Base-by-base conservation (phyloP, 2,888 invertebrate genomes). In the Pandemis cinnamomeana region DNA sequence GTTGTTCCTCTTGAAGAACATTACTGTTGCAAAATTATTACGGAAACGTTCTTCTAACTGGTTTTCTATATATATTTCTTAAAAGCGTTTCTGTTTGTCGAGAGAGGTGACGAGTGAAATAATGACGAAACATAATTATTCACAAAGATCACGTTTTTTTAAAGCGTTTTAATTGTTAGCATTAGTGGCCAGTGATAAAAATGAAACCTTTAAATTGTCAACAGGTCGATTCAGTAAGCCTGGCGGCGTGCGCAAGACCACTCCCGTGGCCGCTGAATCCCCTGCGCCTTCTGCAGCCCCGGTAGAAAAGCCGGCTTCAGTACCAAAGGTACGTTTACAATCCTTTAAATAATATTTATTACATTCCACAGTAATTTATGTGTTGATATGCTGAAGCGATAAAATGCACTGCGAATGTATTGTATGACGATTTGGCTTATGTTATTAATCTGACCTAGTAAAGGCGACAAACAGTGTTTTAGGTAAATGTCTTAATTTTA, bases 221-320 rank as follows among this genome's bases (percentile, higher is more conserved):
- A 44, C 89, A 93, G 95, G 95, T 83, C 94, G 94, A 13, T 93
- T 92, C 80, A 86, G 88, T 76, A 92, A 95, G 82, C 92, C 95
- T 4, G 83, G 86, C 66, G 89, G 87, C 36, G 87, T 82, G 10
- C 87, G 89, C 53, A 88, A 88, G 79, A 90, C 92, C 4, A 88
- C 91, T 7, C 91, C 94, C 62, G 84, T 91, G 11, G 88, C 91
- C 77, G 89, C 87, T 60, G 84, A 82, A n/a, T 72, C 81, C 2
- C 77, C 86, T 51, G 80, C 87, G 6, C 80, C 87, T 41, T 82
- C 86, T 20, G 72, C 85, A 6, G 76, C 84, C 6, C 78, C 86
- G 36, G 82, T 78, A 42, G 92, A 93, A 60, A 91, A 92, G 80
- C 83, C 92, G 36, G 80, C 81, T 51, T 80, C 88, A 46, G 88